phyloP scores from a whole-genome alignment of 2,888 invertebrate species.

The Trachelus troglodyta region DNA sequence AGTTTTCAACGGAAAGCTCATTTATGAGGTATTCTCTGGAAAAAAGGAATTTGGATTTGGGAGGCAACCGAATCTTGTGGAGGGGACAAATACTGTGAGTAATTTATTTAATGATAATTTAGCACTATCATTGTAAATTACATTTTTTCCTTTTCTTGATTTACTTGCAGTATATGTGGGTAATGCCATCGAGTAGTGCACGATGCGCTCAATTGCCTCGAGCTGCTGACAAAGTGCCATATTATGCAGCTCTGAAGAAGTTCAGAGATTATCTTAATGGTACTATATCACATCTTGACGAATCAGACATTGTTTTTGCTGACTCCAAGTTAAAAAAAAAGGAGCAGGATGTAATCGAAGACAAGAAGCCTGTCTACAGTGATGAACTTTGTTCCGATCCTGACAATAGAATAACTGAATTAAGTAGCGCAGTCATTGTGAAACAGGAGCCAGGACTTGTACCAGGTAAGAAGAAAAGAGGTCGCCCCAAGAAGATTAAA shows the following conservation, averaged over 20 bases:
- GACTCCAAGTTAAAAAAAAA: slow-evolving; percentile 76
- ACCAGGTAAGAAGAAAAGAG: slow-evolving; percentile 88
- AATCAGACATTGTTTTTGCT: slow-evolving; percentile 87
- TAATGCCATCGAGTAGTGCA: slow-evolving; percentile 98
- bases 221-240: slow-evolving; percentile 97
- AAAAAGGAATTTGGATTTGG: slow-evolving; percentile 98
- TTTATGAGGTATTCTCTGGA: slow-evolving; percentile 97
- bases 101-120: slow-evolving; percentile 15
- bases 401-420: slow-evolving; percentile 55
- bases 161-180: slow-evolving; percentile 90
- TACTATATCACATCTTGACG: slow-evolving; percentile 84
- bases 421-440: slow-evolving; percentile 44
- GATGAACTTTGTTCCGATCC: slow-evolving; percentile 53
- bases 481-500: slow-evolving; percentile 87
- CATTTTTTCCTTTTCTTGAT: not conserved
- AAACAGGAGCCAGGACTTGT: slow-evolving; percentile 64
- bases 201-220: slow-evolving; percentile 97
- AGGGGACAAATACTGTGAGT: slow-evolving; percentile 94
- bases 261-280: slow-evolving; percentile 95
- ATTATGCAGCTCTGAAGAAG: slow-evolving; percentile 95
- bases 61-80: slow-evolving; percentile 91
- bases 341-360: slow-evolving; percentile 52
- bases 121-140: not conserved
- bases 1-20: slow-evolving; percentile 98
- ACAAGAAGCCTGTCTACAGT: slow-evolving; percentile 51